phyloP scores from a whole-genome alignment of 2,888 invertebrate species.

The Nomada flava region DNA sequence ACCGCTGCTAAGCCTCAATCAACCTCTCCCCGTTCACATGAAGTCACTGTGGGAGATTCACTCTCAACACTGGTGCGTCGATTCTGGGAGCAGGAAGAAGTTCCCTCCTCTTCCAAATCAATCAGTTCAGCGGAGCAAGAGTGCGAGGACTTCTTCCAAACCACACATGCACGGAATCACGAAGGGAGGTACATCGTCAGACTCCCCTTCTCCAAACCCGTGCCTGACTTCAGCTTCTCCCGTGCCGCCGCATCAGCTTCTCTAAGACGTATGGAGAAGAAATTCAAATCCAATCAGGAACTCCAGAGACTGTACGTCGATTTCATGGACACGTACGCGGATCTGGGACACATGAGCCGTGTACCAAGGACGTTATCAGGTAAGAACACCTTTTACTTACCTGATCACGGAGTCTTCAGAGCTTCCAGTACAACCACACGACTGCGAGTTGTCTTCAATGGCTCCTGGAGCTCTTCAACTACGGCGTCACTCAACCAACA shows the following conservation, averaged over 20 bases:
- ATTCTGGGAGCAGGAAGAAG: slow-evolving; percentile 23
- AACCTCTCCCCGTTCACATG: not conserved
- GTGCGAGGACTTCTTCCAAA: slow-evolving; percentile 3
- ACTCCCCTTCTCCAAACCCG: not conserved
- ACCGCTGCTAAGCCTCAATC: not conserved
- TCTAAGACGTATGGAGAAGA: not conserved
- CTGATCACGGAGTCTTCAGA: not conserved
- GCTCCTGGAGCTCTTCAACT: not conserved
- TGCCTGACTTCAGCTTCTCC: not conserved
- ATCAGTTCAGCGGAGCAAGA: not conserved
- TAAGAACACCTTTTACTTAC: not conserved
- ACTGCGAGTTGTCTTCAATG: slow-evolving; percentile 13
- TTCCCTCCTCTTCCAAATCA: not conserved
- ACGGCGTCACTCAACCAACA: not conserved
- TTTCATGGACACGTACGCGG: not conserved
- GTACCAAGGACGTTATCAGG: not conserved
- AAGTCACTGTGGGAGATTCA: not conserved
- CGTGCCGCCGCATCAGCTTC: not conserved
- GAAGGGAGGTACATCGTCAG: not conserved
- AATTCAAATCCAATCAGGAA: not conserved
- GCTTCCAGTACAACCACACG: not conserved
- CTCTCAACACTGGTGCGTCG: not conserved
- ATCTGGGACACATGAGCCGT: not conserved
- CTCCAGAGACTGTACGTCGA: not conserved
- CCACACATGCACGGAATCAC: not conserved